Percentiles rank a stretch among this genome's conserved stretches.
Evolutionary conservation across 2,888 invertebrate genomes (phyloP).

Genomic region (Cosmia pyralina): DNA sequence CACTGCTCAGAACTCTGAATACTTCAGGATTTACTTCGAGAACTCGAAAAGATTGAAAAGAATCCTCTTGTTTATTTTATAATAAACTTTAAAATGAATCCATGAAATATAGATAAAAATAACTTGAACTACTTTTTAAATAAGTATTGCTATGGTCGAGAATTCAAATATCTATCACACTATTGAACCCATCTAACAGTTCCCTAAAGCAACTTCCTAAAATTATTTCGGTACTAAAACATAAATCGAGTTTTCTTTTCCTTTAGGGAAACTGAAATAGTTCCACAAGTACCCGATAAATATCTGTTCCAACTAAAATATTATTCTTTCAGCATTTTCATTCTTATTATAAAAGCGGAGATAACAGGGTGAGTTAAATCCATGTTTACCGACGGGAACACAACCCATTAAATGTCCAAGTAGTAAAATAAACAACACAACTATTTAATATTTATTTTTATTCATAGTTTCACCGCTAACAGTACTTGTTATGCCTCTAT

Average conservation of each 20-base stretch:
- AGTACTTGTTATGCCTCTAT: slow-evolving; percentile 39
- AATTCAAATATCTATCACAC: neutral
- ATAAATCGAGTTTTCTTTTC: slow-evolving; percentile 50
- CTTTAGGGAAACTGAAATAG: slow-evolving; percentile 50
- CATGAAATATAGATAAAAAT: neutral
- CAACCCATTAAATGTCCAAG: slow-evolving; percentile 48
- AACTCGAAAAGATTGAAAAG: slow-evolving; percentile 27
- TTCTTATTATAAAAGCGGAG: slow-evolving; percentile 54
- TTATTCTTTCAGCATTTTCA: slow-evolving; percentile 59
- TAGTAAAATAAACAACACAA: slow-evolving; percentile 45
- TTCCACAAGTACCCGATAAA: slow-evolving; percentile 55
- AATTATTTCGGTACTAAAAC: slow-evolving; percentile 46
- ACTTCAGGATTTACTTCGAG: slow-evolving; percentile 14
- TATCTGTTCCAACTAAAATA: slow-evolving; percentile 59
- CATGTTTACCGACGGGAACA: slow-evolving; percentile 64
- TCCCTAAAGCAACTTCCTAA: slow-evolving; percentile 26
- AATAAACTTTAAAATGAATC: neutral
- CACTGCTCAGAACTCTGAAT: slow-evolving; percentile 15
- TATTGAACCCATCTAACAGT: slow-evolving; percentile 3
- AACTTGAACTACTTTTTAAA: neutral
- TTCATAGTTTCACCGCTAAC: slow-evolving; percentile 40
- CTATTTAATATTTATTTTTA: slow-evolving; percentile 52
- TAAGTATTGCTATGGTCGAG: neutral
- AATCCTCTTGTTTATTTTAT: neutral
- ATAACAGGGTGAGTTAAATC: slow-evolving; percentile 64